Conservation (phyloP, 2,113 vertebrate species). For the Pluvialis apricaria region DNA sequence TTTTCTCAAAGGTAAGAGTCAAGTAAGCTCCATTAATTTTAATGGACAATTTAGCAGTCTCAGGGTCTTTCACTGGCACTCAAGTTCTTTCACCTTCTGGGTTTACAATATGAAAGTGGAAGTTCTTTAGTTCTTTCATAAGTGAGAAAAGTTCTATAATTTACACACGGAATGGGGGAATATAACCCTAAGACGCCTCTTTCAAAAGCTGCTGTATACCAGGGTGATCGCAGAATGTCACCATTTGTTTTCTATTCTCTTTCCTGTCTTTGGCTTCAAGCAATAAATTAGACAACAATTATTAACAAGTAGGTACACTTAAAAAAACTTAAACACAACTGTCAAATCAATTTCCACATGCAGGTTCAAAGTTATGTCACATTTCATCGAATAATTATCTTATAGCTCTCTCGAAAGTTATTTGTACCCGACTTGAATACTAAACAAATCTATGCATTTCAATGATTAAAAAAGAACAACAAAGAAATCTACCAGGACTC, state of each 20-base stretch:
- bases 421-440: neutral
- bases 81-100: neutral
- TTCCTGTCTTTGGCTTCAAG: neutral
- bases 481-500: neutral
- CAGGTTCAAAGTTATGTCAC: neutral
- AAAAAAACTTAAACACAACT: neutral
- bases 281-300: neutral
- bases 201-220: neutral
- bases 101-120: neutral
- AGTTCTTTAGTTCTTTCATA: neutral
- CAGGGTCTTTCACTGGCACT: neutral
- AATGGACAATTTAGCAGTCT: neutral
- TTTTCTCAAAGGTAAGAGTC: neutral
- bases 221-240: neutral
- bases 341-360: neutral
- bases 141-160: neutral
- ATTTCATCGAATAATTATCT: neutral
- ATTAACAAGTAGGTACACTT: neutral
- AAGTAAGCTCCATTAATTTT: neutral
- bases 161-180: neutral
- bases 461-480: neutral
- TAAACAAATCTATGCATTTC: neutral
- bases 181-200: neutral
- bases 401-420: neutral
- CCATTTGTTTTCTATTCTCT: neutral